Evolutionary conservation across 2,888 invertebrate species (phyloP).

Genomic region (Exephanes ischioxanthus): DNA sequence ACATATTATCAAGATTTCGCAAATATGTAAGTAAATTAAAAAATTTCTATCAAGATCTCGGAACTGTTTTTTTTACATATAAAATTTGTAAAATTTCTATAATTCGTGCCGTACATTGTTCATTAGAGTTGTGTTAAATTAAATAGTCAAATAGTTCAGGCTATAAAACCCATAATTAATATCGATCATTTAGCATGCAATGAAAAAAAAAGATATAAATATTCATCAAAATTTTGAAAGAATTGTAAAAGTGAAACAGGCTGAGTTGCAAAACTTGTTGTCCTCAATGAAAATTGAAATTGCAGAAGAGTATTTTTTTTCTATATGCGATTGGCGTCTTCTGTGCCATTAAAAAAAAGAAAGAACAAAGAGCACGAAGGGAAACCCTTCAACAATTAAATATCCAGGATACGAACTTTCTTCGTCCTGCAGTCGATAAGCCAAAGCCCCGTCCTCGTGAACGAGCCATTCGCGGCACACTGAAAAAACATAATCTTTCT

Average conservation of each 20-base stretch:
- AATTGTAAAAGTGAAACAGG: background rate
- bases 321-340: background rate
- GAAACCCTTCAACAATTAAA: constrained; percentile 18
- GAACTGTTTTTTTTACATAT: background rate
- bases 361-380: constrained; percentile 17
- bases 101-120: background rate
- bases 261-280: background rate
- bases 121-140: background rate
- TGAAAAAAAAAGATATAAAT: background rate
- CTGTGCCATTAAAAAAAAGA: background rate
- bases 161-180: background rate
- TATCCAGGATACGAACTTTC: constrained; percentile 88
- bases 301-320: background rate
- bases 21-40: background rate
- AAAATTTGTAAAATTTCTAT: background rate
- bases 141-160: background rate
- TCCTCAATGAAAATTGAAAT: background rate
- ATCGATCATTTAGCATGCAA: background rate
- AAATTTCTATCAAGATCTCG: background rate
- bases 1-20: background rate
- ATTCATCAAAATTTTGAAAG: background rate
- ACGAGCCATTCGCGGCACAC: constrained; percentile 94
- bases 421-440: constrained; percentile 92
- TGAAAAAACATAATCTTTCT: constrained; percentile 78
- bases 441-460: constrained; percentile 93